Evolutionary conservation across 2,113 vertebrate genomes (phyloP).

Genomic region (Nesogale talazaci): DNA sequence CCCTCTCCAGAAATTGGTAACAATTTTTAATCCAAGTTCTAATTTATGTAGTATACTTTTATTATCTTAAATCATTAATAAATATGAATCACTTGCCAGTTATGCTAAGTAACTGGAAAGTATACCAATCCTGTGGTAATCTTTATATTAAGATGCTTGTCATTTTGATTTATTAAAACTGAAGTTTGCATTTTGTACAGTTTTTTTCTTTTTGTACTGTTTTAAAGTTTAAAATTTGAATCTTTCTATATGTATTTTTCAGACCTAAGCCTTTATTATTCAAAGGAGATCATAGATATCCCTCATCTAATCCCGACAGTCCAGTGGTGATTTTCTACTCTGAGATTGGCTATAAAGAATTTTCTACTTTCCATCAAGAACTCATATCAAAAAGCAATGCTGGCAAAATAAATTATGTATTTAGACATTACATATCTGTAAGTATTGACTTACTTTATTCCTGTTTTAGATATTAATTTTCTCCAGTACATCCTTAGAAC

Average conservation of each 20-base stretch:
- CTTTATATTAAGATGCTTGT: neutral
- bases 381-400: constrained; percentile 89
- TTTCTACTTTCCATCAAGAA: constrained; percentile 90
- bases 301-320: constrained; percentile 87
- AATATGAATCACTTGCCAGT: neutral
- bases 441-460: constrained; percentile 78
- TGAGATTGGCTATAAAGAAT: constrained; percentile 91
- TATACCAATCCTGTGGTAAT: constrained; percentile 35
- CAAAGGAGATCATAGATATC: constrained; percentile 96
- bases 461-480: constrained; percentile 48
- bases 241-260: constrained; percentile 65
- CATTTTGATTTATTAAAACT: constrained; percentile 15
- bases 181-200: neutral
- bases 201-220: neutral
- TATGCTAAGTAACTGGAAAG: constrained; percentile 14
- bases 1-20: too few species aligned
- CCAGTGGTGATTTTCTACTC: constrained; percentile 95
- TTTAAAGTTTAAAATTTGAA: constrained; percentile 46
- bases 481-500: neutral
- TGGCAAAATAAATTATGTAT: constrained; percentile 92
- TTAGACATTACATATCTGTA: constrained; percentile 94
- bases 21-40: too few species aligned
- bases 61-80: constrained; percentile 28
- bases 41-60: constrained; percentile 33
- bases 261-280: constrained; percentile 96